Evolutionary conservation across 2,113 vertebrate species (phyloP).

Genomic region (Gambusia affinis): DNA sequence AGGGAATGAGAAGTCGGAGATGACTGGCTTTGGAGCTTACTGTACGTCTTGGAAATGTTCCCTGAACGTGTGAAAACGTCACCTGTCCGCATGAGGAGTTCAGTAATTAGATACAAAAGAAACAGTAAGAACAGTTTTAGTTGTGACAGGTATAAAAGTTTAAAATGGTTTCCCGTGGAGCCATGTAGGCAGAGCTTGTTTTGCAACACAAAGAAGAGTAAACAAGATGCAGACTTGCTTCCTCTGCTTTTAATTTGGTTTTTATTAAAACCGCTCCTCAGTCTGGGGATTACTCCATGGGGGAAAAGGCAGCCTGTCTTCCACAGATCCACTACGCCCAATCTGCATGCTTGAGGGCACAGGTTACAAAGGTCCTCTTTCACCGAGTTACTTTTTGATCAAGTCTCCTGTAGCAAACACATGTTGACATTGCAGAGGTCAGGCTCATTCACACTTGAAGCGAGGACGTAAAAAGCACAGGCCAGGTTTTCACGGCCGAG

Average conservation of each 20-base stretch:
- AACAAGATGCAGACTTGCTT: constrained; percentile 62
- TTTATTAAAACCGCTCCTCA: constrained; percentile 21
- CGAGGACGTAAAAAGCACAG: constrained; percentile 42
- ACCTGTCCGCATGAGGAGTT: constrained; percentile 34
- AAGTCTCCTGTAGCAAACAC: neutral
- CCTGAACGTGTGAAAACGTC: constrained; percentile 56
- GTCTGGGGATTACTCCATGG: constrained; percentile 21
- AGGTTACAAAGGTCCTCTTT: constrained; percentile 11
- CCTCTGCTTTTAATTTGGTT: constrained; percentile 26
- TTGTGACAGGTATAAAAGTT: constrained; percentile 43
- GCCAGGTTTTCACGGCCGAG: constrained; percentile 13
- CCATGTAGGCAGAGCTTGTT: constrained; percentile 51
- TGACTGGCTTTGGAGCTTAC: constrained; percentile 20
- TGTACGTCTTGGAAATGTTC: constrained; percentile 52
- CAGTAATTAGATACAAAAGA: constrained; percentile 41
- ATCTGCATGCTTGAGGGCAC: neutral
- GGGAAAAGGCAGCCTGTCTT: constrained; percentile 7
- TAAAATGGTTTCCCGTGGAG: constrained; percentile 56
- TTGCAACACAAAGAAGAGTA: constrained; percentile 39
- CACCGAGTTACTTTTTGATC: neutral
- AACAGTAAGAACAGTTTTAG: constrained; percentile 24
- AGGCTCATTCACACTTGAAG: constrained; percentile 36
- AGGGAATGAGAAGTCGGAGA: constrained; percentile 5
- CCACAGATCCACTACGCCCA: neutral
- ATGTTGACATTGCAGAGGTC: constrained; percentile 3